These are phyloP conservation scores for Pterocles gutturalis DNA, from an alignment of 2,113 vertebrate species.

Conservation along the genomic window DNA sequence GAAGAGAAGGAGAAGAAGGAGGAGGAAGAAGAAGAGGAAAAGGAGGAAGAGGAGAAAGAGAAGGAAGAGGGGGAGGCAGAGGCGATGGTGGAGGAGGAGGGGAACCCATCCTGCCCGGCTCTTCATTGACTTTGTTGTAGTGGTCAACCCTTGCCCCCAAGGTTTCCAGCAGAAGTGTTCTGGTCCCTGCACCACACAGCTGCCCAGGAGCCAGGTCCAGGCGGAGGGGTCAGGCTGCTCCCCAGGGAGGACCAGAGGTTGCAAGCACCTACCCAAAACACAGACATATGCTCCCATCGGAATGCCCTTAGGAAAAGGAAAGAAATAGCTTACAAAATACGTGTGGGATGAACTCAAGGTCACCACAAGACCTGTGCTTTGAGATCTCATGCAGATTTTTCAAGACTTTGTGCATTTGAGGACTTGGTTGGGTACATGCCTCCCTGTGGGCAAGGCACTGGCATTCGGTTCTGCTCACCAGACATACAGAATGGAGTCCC, in stretches of 20 bases:
- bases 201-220: neutral
- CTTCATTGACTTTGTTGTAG: neutral
- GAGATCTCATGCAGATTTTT: neutral
- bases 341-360: neutral
- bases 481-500: fast-evolving
- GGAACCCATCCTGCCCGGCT: fast-evolving
- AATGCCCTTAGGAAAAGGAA: fast-evolving
- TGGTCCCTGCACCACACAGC: neutral
- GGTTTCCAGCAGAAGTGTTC: neutral
- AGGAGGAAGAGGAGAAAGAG: no score
- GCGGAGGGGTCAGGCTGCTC: neutral
- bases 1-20: neutral
- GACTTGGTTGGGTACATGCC: fast-evolving
- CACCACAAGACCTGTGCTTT: neutral
- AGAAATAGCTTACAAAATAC: neutral
- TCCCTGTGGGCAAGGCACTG: neutral
- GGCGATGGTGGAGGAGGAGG: no score
- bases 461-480: fast-evolving
- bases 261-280: neutral
- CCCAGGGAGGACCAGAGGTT: neutral
- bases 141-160: neutral
- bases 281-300: fast-evolving
- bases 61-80: neutral
- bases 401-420: neutral
- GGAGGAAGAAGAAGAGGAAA: neutral